phyloP scores from a whole-genome alignment of 1,140 invertebrate genomes.

The Gonatopus flavifemur region DNA sequence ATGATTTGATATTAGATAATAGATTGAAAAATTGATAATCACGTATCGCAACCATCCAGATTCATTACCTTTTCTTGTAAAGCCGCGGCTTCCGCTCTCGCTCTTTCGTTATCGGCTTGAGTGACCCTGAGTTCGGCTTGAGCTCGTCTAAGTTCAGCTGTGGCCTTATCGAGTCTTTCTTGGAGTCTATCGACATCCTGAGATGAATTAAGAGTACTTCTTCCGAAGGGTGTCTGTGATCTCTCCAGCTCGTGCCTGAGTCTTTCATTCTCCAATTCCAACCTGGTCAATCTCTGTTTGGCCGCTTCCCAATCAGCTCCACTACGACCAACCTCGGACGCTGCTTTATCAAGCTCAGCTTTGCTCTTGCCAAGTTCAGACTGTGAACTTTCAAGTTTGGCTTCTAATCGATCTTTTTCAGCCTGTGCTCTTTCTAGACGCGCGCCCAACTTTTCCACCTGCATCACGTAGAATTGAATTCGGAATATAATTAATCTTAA shows the following conservation, averaged over 20 bases:
- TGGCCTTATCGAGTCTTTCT: slow-evolving; percentile 83
- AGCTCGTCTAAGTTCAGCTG: slow-evolving; percentile 80
- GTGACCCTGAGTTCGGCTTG: slow-evolving; percentile 84
- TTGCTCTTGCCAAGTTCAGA: slow-evolving; percentile 92
- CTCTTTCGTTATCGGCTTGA: slow-evolving; percentile 82
- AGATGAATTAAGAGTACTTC: slow-evolving; percentile 71
- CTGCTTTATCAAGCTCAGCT: slow-evolving; percentile 88
- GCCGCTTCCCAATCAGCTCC: slow-evolving; percentile 88
- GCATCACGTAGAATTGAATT: no score
- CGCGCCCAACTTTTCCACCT: slow-evolving; percentile 85
- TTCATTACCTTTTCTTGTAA: slow-evolving; percentile 81
- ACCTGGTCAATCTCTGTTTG: slow-evolving; percentile 78
- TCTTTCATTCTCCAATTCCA: slow-evolving; percentile 88
- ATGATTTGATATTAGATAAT: no score
- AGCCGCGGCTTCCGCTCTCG: slow-evolving; percentile 77
- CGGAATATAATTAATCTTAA: no score
- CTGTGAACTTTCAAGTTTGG: slow-evolving; percentile 88
- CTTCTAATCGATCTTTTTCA: slow-evolving; percentile 87
- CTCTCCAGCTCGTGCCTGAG: slow-evolving; percentile 82
- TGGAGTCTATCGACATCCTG: slow-evolving; percentile 82
- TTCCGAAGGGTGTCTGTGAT: slow-evolving; percentile 77
- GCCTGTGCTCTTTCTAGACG: slow-evolving; percentile 82
- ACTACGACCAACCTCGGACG: slow-evolving; percentile 83
- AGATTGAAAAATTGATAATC: no score
- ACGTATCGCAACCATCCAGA: no score